Percentiles rank a stretch among this genome's conserved stretches.
phyloP scores from a whole-genome alignment of 2,888 invertebrate genomes.

The Amphipyra tragopoginis region DNA sequence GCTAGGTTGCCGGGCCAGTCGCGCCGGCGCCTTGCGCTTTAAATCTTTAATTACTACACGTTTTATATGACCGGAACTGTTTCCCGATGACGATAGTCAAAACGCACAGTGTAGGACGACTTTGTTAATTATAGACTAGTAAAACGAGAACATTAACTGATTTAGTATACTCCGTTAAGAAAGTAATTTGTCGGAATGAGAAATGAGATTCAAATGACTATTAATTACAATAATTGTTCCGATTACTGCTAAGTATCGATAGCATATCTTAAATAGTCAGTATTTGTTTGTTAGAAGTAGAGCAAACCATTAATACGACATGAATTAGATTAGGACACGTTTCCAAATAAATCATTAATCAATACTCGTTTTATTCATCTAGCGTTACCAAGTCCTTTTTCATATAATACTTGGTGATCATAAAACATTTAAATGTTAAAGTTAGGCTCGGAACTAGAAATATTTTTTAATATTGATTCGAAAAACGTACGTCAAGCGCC shows the following conservation, averaged over 20 bases:
- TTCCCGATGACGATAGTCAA: conserved; percentile 21
- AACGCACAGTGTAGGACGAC: background rate
- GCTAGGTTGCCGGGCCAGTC: conserved; percentile 46
- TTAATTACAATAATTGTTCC: too few relatives aligned
- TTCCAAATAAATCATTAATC: too few relatives aligned
- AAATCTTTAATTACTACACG: conserved; percentile 75
- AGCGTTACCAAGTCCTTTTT: conserved; percentile 1
- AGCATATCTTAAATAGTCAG: too few relatives aligned
- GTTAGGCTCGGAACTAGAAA: conserved; percentile 14
- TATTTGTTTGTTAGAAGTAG: too few relatives aligned
- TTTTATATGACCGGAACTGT: conserved; percentile 53
- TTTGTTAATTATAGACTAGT: background rate
- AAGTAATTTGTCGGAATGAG: too few relatives aligned
- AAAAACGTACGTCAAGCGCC: too few relatives aligned
- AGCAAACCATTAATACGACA: too few relatives aligned
- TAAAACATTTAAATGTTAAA: conserved; percentile 21
- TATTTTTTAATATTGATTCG: background rate
- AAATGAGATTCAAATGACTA: too few relatives aligned
- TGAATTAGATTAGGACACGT: too few relatives aligned
- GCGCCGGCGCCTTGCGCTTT: conserved; percentile 65
- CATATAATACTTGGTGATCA: conserved; percentile 18
- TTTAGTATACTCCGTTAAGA: background rate
- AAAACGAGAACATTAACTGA: background rate
- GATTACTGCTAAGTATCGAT: too few relatives aligned
- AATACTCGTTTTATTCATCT: too few relatives aligned